Evolutionary conservation across 2,113 vertebrate species (phyloP), one percentile per base, ranked within the genome.

Genomic region (Toxotes jaculatrix): DNA sequence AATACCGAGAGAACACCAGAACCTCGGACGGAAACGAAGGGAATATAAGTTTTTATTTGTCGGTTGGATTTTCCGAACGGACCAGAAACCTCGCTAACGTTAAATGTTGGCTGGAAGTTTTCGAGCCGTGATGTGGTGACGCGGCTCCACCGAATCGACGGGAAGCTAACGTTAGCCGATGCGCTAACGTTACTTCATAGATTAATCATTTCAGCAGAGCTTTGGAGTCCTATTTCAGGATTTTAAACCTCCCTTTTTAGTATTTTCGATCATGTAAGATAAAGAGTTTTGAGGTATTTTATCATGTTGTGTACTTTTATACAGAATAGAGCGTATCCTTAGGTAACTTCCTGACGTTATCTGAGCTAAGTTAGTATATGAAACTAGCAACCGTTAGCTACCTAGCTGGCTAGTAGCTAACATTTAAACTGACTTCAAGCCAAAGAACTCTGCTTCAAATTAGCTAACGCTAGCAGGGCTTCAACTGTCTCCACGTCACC

Each of bases 381-480:
- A 64, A 90, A 87, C 77, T 73, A 87, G 88, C 87, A 49, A 85
- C 65, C 69, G 45, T 93, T 91, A 84, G 91, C 91, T 65, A 77
- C 36, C 85, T 93, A 94, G 91, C 93, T 45, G 84, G 91, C 87
- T 91, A 91, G 89, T 79, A 72, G 90, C 90, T 89, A 81, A 85
- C 80, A 27, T n/a, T 60, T 75, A 82, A 87, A 87, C 79, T 47
- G 86, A 87, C 77, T 88, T 71, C 56, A 88, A 91, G 79, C 89
- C 89, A 90, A 90, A 88, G 75, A 89, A 62, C 82, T 85, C 63
- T 71, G 83, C 40, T 88, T 90, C 69, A 85, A 82, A 84, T 87
- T 72, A 88, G 87, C 82, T 40, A 65, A 76, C 9, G 75, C 68
- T 88, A 80, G 80, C 72, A 11, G 9, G 51, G 67, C 74, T 79